A percentile compares a stretch with the other conserved stretches of the same genome.
phyloP scores from a whole-genome alignment of 2,113 vertebrate species.

The Ailurus styani region DNA sequence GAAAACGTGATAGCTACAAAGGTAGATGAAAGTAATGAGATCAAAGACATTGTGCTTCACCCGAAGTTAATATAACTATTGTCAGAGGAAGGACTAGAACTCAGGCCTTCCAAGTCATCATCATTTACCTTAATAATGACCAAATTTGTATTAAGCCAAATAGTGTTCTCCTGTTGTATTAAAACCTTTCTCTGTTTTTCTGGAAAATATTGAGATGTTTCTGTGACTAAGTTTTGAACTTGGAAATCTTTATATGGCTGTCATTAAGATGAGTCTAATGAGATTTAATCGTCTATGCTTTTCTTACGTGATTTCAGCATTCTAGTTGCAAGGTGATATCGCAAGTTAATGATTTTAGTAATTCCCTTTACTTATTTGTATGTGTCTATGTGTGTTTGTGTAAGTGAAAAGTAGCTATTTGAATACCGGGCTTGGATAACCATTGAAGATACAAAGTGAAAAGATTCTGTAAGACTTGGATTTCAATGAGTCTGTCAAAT shows the following conservation, averaged over 20 bases:
- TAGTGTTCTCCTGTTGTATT: background rate
- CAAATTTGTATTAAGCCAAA: background rate
- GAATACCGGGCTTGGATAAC: background rate
- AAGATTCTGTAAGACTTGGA: background rate
- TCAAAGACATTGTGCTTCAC: background rate
- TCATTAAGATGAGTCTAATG: background rate
- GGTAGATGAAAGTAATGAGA: background rate
- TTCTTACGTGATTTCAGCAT: slow-evolving; percentile 16
- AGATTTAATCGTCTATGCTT: slow-evolving; percentile 12
- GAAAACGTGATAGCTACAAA: background rate
- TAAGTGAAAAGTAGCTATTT: background rate
- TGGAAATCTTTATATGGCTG: background rate
- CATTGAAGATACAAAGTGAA: slow-evolving; percentile 3
- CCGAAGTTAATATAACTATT: background rate
- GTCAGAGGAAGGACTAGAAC: background rate
- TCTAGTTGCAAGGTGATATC: background rate
- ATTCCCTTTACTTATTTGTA: background rate
- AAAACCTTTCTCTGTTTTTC: background rate
- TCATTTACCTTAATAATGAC: background rate
- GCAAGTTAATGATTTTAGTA: slow-evolving; percentile 19
- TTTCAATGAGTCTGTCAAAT: background rate
- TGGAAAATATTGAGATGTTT: background rate
- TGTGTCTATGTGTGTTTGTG: background rate
- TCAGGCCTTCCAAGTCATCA: background rate
- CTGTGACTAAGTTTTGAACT: slow-evolving; percentile 12